phyloP scores from a whole-genome alignment of 2,888 invertebrate genomes.

The Stenodema calcarata region DNA sequence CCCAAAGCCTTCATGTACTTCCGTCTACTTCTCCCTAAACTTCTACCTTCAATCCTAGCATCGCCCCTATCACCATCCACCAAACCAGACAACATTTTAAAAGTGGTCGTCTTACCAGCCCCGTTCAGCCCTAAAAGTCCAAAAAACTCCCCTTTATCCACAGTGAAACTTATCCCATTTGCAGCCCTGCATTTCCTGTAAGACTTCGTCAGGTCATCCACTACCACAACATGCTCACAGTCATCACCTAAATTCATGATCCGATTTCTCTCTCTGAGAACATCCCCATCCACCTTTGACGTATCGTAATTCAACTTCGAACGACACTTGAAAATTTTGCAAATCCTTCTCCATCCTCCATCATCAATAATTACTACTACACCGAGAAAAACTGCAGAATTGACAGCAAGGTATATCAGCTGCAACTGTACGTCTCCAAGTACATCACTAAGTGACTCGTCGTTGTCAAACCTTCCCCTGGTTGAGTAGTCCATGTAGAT shows the following conservation, averaged over 20 bases:
- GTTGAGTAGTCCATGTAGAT: not conserved
- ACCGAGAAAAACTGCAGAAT: not conserved
- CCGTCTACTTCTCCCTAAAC: constrained; percentile 56
- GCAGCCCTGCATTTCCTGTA: constrained; percentile 64
- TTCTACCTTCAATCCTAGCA: constrained; percentile 60
- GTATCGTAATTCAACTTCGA: not conserved
- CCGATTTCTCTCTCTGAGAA: not conserved
- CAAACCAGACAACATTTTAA: constrained; percentile 66
- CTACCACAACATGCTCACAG: not conserved
- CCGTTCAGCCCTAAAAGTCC: constrained; percentile 65
- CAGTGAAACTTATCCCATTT: constrained; percentile 71
- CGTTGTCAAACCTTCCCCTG: not conserved
- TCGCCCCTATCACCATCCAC: constrained; percentile 62
- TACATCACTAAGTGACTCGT: not conserved
- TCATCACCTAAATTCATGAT: not conserved
- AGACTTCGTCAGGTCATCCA: not conserved
- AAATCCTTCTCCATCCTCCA: not conserved
- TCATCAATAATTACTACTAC: not conserved
- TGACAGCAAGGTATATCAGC: not conserved
- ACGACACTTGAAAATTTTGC: not conserved
- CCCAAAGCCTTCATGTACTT: constrained; percentile 66
- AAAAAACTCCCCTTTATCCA: constrained; percentile 65
- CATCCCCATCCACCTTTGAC: not conserved
- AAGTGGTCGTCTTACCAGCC: constrained; percentile 66
- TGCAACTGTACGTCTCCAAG: not conserved